Conservation (phyloP, 1,140 invertebrate genomes). For the Hylyphantes graminicola region DNA sequence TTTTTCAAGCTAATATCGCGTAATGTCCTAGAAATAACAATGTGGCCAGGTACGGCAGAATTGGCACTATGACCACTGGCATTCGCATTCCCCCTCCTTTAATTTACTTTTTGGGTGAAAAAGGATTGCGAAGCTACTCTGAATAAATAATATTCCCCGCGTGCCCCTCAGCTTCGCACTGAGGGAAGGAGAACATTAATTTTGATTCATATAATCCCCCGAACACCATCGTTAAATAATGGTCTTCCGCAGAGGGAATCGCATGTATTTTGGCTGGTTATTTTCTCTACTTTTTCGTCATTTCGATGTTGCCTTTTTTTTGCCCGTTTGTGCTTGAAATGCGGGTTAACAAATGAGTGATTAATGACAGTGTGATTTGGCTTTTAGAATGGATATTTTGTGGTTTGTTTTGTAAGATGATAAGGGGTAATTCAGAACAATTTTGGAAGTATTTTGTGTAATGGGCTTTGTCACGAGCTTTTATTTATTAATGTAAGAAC, state of each 20-base stretch:
- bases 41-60: slow-evolving; percentile 13
- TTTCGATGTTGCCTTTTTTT: no score
- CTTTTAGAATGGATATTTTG: no score
- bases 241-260: neutral
- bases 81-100: neutral
- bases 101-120: slow-evolving; percentile 26
- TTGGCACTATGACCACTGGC: slow-evolving; percentile 44
- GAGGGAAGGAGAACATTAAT: slow-evolving; percentile 26
- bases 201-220: slow-evolving; percentile 38
- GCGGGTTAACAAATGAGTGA: no score
- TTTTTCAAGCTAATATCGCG: neutral
- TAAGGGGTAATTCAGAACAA: no score
- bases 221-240: slow-evolving; percentile 14
- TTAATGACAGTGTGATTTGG: no score
- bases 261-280: neutral
- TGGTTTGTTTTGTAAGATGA: no score
- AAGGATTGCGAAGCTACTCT: slow-evolving; percentile 10
- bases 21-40: slow-evolving; percentile 4
- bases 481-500: no score
- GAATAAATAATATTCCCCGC: slow-evolving; percentile 33
- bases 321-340: no score
- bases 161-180: neutral
- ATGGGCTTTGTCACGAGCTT: no score
- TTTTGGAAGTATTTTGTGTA: no score
- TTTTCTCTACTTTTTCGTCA: no score